Percentiles rank a stretch among this genome's conserved stretches.
Conservation (phyloP, 2,113 vertebrate genomes). For the Gopherus evgoodei region DNA sequence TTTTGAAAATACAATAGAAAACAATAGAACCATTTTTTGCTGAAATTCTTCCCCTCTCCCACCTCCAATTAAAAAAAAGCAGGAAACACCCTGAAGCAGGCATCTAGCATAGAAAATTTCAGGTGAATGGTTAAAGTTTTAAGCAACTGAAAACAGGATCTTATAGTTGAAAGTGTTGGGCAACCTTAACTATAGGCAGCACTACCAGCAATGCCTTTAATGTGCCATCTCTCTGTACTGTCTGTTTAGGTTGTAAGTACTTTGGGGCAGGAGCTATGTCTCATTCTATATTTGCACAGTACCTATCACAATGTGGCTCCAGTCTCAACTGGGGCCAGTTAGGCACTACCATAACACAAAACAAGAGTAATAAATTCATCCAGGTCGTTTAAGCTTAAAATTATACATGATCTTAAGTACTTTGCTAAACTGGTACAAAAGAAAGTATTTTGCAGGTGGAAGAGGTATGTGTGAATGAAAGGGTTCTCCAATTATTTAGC, state of each 20-base stretch:
- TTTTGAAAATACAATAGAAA: too few species aligned
- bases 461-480: not conserved
- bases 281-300: not conserved
- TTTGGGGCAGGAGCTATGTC: not conserved
- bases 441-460: not conserved
- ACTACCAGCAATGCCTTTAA: not conserved
- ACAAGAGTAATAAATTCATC: not conserved
- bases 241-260: not conserved
- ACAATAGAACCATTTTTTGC: too few species aligned
- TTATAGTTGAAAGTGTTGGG: not conserved
- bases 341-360: not conserved
- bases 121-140: conserved; percentile 37
- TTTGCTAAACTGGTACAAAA: not conserved
- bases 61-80: not conserved
- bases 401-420: not conserved
- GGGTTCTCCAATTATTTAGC: not conserved
- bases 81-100: not conserved
- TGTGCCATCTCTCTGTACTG: not conserved
- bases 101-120: conserved; percentile 25
- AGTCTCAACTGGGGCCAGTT: not conserved
- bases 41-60: not conserved
- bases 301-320: not conserved
- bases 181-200: not conserved
- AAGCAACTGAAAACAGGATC: conserved; percentile 51
- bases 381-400: not conserved